phyloP scores from a whole-genome alignment of 2,888 invertebrate genomes.

The Chloroclysta siterata region DNA sequence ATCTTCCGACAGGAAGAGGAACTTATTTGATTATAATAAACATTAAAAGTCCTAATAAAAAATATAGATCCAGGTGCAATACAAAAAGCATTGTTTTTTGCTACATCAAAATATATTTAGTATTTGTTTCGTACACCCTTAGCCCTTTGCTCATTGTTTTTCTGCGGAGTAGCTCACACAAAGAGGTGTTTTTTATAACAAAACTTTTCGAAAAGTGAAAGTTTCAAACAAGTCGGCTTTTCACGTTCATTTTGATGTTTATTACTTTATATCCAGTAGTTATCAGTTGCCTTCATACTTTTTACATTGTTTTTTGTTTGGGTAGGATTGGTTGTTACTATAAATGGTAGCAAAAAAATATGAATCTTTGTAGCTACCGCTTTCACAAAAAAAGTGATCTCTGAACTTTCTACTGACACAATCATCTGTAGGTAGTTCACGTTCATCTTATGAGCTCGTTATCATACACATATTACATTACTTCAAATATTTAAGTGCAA shows the following conservation, averaged over 20 bases:
- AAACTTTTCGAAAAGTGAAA: constrained; percentile 70
- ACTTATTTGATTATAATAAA: constrained; percentile 83
- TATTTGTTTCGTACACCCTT: constrained; percentile 62
- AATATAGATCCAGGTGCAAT: constrained; percentile 75
- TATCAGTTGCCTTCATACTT: constrained; percentile 22
- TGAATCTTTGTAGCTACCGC: constrained; percentile 3
- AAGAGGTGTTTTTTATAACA: constrained; percentile 25
- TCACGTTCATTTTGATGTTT: constrained; percentile 23
- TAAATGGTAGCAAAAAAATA: neutral
- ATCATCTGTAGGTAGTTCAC: neutral
- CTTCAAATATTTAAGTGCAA: neutral
- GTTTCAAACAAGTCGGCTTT: constrained; percentile 42
- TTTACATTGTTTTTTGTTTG: constrained; percentile 8
- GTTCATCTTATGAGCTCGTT: neutral
- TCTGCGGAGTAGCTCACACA: constrained; percentile 20
- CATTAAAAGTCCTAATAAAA: constrained; percentile 71
- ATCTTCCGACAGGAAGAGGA: constrained; percentile 82
- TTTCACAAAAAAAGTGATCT: constrained; percentile 45
- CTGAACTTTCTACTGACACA: constrained; percentile 30
- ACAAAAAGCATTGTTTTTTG: constrained; percentile 65
- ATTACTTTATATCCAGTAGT: constrained; percentile 12
- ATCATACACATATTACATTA: neutral
- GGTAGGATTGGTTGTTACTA: neutral
- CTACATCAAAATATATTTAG: constrained; percentile 47
- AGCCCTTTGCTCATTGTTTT: constrained; percentile 25